phyloP scores from a whole-genome alignment of 2,113 vertebrate genomes.

The Mirounga angustirostris region DNA sequence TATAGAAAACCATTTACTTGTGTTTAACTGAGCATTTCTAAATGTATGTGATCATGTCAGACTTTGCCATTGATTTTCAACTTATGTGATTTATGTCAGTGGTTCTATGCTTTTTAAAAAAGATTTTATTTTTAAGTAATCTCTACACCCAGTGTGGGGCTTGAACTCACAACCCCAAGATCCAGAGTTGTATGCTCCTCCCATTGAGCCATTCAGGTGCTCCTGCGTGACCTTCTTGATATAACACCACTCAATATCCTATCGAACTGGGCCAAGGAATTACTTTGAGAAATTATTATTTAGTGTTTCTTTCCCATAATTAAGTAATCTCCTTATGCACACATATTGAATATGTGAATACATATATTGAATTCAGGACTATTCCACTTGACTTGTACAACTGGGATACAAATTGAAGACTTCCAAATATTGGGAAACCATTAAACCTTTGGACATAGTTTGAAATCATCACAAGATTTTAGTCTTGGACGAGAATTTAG shows the following conservation, averaged over 20 bases:
- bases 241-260: neutral
- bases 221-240: neutral
- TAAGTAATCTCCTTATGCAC: neutral
- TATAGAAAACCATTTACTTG: neutral
- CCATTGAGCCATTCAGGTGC: neutral
- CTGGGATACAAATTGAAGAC: neutral
- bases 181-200: neutral
- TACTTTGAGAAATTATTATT: neutral
- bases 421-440: neutral
- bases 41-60: neutral
- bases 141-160: neutral
- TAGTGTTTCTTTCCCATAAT: neutral
- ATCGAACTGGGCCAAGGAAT: neutral
- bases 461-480: neutral
- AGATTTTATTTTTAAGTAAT: neutral
- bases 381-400: neutral
- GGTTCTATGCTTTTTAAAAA: neutral
- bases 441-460: neutral
- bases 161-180: neutral
- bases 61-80: neutral
- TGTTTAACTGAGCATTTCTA: neutral
- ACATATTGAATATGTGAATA: neutral
- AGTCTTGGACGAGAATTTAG: neutral
- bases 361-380: conserved; percentile 1
- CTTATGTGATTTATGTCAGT: neutral